These are phyloP conservation scores for Pemphigus obesinymphae DNA, from an alignment of 1,140 invertebrate species.

Conservation along the genomic window DNA sequence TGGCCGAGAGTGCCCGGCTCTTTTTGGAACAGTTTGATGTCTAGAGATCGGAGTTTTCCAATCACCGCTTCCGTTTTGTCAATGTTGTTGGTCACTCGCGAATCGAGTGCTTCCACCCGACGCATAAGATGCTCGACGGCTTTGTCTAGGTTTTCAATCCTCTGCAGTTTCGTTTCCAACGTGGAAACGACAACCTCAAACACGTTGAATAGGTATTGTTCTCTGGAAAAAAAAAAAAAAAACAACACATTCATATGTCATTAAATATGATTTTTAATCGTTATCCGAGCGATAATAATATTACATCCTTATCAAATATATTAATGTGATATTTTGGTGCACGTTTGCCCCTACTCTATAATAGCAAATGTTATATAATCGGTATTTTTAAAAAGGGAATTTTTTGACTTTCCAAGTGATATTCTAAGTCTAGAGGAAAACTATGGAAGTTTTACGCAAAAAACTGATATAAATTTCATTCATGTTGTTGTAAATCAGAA, in stretches of 20 bases:
- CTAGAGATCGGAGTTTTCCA: conserved; percentile 65
- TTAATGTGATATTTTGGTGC: too few relatives aligned
- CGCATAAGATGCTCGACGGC: conserved; percentile 79
- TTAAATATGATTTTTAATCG: neutral
- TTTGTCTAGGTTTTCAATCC: conserved; percentile 80
- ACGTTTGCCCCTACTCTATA: too few relatives aligned
- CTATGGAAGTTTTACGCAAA: too few relatives aligned
- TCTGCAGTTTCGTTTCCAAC: conserved; percentile 76
- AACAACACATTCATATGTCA: neutral
- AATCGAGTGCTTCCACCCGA: conserved; percentile 72
- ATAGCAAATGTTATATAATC: too few relatives aligned
- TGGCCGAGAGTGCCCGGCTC: conserved; percentile 49
- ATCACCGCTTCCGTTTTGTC: conserved; percentile 77
- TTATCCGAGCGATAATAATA: too few relatives aligned
- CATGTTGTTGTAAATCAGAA: too few relatives aligned
- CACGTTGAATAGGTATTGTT: conserved; percentile 80
- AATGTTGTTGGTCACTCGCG: conserved; percentile 72
- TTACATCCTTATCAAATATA: too few relatives aligned
- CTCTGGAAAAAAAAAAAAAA: conserved; percentile 62
- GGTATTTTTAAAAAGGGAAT: too few relatives aligned
- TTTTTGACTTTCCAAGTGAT: too few relatives aligned
- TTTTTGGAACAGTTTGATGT: conserved; percentile 64
- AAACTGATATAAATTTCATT: too few relatives aligned
- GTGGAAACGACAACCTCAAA: conserved; percentile 84
- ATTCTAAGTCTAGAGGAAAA: too few relatives aligned